Base-by-base conservation (phyloP, 2,888 invertebrate genomes). In the Laspeyria flexula region DNA sequence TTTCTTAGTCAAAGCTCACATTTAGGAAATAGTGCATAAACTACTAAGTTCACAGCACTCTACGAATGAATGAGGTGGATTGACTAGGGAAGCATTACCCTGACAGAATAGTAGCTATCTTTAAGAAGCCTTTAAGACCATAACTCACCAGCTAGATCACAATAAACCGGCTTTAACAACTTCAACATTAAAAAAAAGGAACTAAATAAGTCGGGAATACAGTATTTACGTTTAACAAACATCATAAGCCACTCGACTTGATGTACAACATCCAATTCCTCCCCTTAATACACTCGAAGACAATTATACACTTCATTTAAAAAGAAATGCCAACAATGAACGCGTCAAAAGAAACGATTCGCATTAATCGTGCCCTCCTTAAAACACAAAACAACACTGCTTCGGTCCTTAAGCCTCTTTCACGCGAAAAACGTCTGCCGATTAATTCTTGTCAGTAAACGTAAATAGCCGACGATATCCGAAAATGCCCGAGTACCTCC, bases 361-460 rank as follows among this genome's bases (percentile, higher is more conserved):
- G 78, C 79, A 79, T 77, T 77, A 78, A 78, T 76, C 65, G 71
- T 62, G 70, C 73, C 75, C 78, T 81, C 74, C 79, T 79, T 81
- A 73, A 75, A 83, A 75, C 77, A 74, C 79, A 79, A 75, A 84
- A 85, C 80, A 81, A 77, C 68, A 59, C 54, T 78, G 81, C 81
- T 79, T 73, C 65, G 67, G 71, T 62, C 60, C 67, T 70, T 62
- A 63, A 71, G 73, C 66, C 69, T 73, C 71, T 71, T 73, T 76
- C 71, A 67, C 59, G 62, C 71, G 65, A 71, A 67, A 69, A 67
- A 67, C 68, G 65, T 65, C 69, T 77, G 75, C 77, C 85, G 83
- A 88, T 88, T 88, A 89, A 88, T 88, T 84, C 77, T 70, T 69
- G 77, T 78, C 77, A 70, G 66, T 62, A 31, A 18, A 42, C 60